phyloP scores from a whole-genome alignment of 1,140 invertebrate species.

The Rhyacophila brunnea region DNA sequence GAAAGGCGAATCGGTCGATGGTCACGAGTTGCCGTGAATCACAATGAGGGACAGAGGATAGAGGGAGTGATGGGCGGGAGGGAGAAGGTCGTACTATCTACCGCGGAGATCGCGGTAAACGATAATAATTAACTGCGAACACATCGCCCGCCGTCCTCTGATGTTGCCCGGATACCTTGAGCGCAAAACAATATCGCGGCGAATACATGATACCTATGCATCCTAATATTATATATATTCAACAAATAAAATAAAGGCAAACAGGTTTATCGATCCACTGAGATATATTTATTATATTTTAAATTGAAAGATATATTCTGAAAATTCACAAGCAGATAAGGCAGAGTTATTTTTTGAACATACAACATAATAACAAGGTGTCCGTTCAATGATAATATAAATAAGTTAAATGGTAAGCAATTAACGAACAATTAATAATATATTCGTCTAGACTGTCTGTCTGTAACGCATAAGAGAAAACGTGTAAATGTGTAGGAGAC shows the following conservation, averaged over 20 bases:
- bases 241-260: not conserved
- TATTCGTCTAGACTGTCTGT: too few species aligned
- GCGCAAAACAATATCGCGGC: not conserved
- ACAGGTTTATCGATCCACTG: too few species aligned
- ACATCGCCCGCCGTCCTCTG: conserved; percentile 1
- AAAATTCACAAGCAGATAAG: not conserved
- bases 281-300: not conserved
- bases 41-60: not conserved
- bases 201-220: not conserved
- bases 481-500: too few species aligned
- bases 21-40: conserved; percentile 12
- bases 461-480: too few species aligned
- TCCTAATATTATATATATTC: not conserved
- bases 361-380: too few species aligned
- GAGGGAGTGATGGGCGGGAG: not conserved
- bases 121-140: conserved; percentile 19
- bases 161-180: conserved; percentile 4
- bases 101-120: conserved; percentile 7
- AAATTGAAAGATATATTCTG: not conserved
- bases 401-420: too few species aligned
- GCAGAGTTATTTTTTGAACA: too few species aligned
- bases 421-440: too few species aligned
- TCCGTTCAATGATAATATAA: too few species aligned
- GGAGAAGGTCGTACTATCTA: not conserved
- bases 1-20: not conserved